These are phyloP conservation scores for Drosophila longiperda DNA, from an alignment of 2,888 invertebrate genomes.

Conservation along the genomic window DNA sequence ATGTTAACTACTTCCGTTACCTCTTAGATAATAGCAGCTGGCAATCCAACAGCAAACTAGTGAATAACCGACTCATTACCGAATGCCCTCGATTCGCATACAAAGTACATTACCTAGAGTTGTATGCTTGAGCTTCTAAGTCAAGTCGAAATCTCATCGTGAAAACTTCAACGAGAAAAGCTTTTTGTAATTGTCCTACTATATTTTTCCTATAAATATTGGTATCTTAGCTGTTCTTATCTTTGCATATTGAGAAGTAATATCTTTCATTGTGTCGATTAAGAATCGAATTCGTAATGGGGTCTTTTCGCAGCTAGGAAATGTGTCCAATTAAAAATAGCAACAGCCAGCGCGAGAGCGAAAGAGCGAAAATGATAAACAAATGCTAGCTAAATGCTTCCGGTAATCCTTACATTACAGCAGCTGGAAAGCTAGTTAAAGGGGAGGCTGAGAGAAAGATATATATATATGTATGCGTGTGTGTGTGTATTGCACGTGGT, in stretches of 20 bases:
- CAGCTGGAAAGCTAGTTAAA: constrained; percentile 5
- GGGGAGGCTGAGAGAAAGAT: background rate
- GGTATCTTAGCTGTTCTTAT: background rate
- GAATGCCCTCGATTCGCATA: background rate
- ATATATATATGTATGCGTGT: background rate
- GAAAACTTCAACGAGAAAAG: background rate
- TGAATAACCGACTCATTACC: background rate
- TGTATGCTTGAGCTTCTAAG: background rate
- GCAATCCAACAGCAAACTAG: background rate
- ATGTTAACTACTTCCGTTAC: constrained; percentile 13
- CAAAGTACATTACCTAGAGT: background rate
- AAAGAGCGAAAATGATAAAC: background rate
- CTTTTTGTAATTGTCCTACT: background rate
- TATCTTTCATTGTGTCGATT: background rate
- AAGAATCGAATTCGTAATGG: background rate
- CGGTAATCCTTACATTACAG: background rate
- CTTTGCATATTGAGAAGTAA: too few species aligned
- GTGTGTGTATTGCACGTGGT: constrained; percentile 37
- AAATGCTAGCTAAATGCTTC: background rate
- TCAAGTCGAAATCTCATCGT: background rate
- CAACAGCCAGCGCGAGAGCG: background rate
- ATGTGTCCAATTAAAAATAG: background rate
- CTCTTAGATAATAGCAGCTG: background rate
- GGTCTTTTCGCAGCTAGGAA: background rate
- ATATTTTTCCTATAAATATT: background rate